These are phyloP conservation scores for Xestia sexstrigata DNA, from an alignment of 2,888 invertebrate species.

Conservation along the genomic window DNA sequence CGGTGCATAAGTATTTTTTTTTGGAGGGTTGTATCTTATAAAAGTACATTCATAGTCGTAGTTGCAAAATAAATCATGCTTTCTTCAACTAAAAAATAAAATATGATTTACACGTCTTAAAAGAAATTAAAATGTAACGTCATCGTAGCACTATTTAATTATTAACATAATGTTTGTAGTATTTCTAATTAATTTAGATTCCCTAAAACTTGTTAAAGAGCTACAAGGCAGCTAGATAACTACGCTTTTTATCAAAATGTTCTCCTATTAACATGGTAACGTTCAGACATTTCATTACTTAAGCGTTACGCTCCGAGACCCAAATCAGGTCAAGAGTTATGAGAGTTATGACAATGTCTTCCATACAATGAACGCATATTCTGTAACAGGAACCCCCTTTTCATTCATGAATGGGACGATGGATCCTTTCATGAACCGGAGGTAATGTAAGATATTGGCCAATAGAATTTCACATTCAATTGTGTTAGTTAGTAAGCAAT, in stretches of 20 bases:
- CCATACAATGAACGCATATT: conserved; percentile 34
- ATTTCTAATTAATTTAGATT: neutral
- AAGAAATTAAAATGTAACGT: too few relatives aligned
- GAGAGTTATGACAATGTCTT: conserved; percentile 29
- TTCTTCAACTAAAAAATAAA: neutral
- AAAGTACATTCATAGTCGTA: neutral
- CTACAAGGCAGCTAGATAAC: neutral
- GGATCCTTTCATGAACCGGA: conserved; percentile 13
- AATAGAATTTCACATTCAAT: conserved; percentile 28
- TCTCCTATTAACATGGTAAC: conserved; percentile 21
- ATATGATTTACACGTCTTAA: neutral
- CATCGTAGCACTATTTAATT: neutral
- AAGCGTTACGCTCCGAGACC: conserved; percentile 27
- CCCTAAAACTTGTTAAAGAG: neutral
- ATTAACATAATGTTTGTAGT: neutral
- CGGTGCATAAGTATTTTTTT: neutral
- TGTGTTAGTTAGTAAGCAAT: neutral
- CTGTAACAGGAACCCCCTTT: conserved; percentile 20
- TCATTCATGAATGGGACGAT: conserved; percentile 16
- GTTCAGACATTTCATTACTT: conserved; percentile 43
- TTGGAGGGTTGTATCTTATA: neutral
- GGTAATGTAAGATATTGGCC: conserved; percentile 1
- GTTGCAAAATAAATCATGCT: neutral
- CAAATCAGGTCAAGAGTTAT: conserved; percentile 46
- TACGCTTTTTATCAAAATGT: conserved; percentile 5